Evolutionary conservation across 2,113 vertebrate genomes (phyloP), one percentile per base, ranked within the genome.

Genomic region (Chaetodon trifascialis): DNA sequence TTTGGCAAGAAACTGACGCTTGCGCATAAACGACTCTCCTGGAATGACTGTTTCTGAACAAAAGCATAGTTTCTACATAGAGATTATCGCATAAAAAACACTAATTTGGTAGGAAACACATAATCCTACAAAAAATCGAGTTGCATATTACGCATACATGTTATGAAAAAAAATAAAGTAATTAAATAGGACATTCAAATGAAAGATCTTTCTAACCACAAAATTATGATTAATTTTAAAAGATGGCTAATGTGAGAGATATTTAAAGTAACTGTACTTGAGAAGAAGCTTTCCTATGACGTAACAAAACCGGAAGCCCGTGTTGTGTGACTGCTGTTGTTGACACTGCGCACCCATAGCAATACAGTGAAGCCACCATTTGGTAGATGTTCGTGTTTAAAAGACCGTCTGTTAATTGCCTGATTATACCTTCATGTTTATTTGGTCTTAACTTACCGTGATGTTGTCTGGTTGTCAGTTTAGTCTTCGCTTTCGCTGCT

Each of bases 261-360:
- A 51, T 51, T 44, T 44, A 44, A 44, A 10, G 30, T 30, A 40
- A 16, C 23, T 10, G 46, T 4, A 21, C 55, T 34, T 2, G 77
- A 2, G 6, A 0, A 23, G 3, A 16, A 34, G 2, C 0, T 64
- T 79, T 83, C 79, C 67, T 4, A 68, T 90, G 84, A 93, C 88
- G 88, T 73, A 36, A 73, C 23, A 1, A 15, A 69, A 44, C 84
- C 85, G 93, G 93, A 94, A 93, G 83, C 70, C 1, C 0, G 0
- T 60, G 47, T 1, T 46, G 2, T 30, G 1, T n/a, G 73, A 16
- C 85, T 79, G 85, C 86, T 73, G 81, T 68, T 92, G 88, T 91
- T 91, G 90, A 89, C 85, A 89, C 15, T 77, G 56, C 63, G 56
- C 36, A 34, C 6, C 14, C 0, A 11, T 11, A 59, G 11, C 11